Evolutionary conservation across 2,797 vertebrate species (phyloP), one percentile per base, ranked within the genome.

Genomic region (Ciconia nigra): DNA sequence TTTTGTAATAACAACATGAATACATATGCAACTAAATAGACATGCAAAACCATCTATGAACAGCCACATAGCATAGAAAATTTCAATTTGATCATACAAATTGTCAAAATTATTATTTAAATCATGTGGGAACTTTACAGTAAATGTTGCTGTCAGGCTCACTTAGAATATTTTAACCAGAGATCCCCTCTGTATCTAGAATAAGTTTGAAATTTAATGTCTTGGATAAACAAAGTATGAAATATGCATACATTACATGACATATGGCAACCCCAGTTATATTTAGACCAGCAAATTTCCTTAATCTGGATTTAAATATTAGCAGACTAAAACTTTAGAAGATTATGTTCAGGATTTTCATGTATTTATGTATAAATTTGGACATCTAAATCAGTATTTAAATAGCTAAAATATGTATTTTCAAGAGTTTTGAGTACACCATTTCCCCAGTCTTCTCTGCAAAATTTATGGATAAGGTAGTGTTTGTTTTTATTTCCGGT

Each of bases 301-400:
- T 91, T 94, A 92, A 87, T 92, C 71, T 90, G 70, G 47, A 79
- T 92, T 91, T 74, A 63, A 81, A 83, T 37, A 70, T 74, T 80
- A 67, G 2, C 13, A 85, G 58, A 62, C 18, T 79, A 65, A 74
- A 65, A 67, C 13, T 78, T 83, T 20, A 77, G 37, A 82, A 83
- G 55, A 66, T 80, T 80, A 41, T 8, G 1, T 41, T 57, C 21
- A 78, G 37, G 24, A 67, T 80, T 87, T 93, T 73, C 25, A 41
- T 44, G 10, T 22, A 82, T 58, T 78, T 20, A 46, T 91, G 46
- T 37, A 87, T 87, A 87, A 89, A 80, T 82, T 49, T 61, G 17
- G 20, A 10, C 47, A 81, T 77, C 10, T 71, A 83, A 85, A 83
- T 73, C n/a, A 41, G 8, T 39, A 46, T 71, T 73, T 55, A 74